These are phyloP conservation scores for Aspidapion aeneum DNA, from an alignment of 2,888 invertebrate species.

Conservation along the genomic window DNA sequence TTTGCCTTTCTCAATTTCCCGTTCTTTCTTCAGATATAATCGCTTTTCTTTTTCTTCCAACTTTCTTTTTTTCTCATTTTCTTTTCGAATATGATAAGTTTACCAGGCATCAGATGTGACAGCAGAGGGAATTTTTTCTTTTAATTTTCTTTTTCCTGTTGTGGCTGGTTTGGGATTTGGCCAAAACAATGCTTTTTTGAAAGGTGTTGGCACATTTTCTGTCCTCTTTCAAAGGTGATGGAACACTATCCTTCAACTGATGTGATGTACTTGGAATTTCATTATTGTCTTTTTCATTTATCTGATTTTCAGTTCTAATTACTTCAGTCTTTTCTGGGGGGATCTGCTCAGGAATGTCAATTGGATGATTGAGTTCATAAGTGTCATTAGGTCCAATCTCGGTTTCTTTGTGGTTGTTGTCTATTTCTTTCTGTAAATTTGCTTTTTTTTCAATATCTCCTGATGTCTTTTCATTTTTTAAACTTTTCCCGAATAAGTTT, in stretches of 20 bases:
- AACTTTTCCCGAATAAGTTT: not conserved
- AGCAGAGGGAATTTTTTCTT: not conserved
- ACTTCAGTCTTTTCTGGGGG: not conserved
- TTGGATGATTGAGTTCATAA: not conserved
- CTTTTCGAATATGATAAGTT: no score
- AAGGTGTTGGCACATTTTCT: slow-evolving; percentile 2
- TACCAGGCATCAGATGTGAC: not conserved
- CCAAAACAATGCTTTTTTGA: slow-evolving; percentile 6
- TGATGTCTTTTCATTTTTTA: not conserved
- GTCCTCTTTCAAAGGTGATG: not conserved
- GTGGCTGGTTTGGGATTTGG: not conserved
- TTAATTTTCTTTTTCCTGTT: not conserved
- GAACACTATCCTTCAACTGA: not conserved
- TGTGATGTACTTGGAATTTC: not conserved
- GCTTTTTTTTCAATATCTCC: not conserved
- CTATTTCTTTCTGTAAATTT: not conserved
- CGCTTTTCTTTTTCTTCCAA: no score
- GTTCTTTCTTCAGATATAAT: no score
- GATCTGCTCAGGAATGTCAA: not conserved
- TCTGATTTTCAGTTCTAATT: not conserved
- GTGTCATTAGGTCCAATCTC: not conserved
- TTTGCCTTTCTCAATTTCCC: not conserved
- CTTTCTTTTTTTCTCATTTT: no score
- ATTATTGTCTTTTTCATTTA: not conserved
- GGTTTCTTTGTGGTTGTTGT: not conserved